Base-by-base conservation (phyloP, 2,113 vertebrate genomes). In the Pipra filicauda region DNA sequence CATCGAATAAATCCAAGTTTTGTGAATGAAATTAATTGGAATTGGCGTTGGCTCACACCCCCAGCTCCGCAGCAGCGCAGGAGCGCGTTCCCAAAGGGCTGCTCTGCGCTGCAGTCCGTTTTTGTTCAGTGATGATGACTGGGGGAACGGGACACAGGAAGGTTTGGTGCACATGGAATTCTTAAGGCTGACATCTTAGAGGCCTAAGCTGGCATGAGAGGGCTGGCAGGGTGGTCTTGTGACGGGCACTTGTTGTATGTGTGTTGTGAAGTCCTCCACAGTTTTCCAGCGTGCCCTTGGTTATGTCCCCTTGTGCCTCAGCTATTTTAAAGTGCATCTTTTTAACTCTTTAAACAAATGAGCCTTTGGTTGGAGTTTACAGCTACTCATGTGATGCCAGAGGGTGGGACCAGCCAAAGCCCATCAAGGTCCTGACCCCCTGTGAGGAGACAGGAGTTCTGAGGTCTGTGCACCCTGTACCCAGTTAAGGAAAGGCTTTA, bases 21-120 rank as follows among this genome's bases (percentile, higher is more conserved):
- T 96, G 81, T 97, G 97, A 96, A 97, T 97, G 89, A 94, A 94
- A 93, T 92, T 70, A 94, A 90, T 95, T 83, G 89, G 85, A 62
- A 67, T 28, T 57, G 65, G 75, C 33, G 3, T 15, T 90, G 84
- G 88, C 88, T 89, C 69, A 10, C 69, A 11, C 27, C 5, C n/a
- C 41, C 55, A 2, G 2, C 57, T 58, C 91, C 1, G 4, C 28
- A 39, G 82, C 74, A 54, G 55, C 0, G 5, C 57, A 55, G 80
- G 31, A 90, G 51, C 1, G 0, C 8, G 23, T 85, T 93, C 83
- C 82, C 89, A 86, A 48, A 77, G 72, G 70, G 82, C 54, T 66
- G 72, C 79, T 85, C 1, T 65, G 66, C 0, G 0, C 3, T 6
- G 20, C 2, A 3, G 15, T 48, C 58, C 28, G 26, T 55, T 77